Evolutionary conservation across 2,797 vertebrate genomes (phyloP).

Genomic region (Leucoraja ocellata): DNA sequence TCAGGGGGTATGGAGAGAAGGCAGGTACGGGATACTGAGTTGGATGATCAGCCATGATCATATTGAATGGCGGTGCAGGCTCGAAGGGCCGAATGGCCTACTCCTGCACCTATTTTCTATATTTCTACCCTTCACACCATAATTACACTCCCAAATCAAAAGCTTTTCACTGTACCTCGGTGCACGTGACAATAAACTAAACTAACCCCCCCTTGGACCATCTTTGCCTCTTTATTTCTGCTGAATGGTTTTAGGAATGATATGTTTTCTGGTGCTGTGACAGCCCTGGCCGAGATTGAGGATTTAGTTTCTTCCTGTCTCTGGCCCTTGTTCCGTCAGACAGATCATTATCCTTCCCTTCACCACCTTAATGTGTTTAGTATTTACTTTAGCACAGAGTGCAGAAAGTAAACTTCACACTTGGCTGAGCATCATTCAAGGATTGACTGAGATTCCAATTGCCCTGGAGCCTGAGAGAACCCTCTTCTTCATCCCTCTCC

Average conservation of each 20-base stretch:
- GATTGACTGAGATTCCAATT: background rate
- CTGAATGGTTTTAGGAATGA: conserved; percentile 12
- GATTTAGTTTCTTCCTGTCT: conserved; percentile 38
- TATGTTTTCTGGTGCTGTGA: background rate
- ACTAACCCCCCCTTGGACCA: background rate
- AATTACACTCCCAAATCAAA: background rate
- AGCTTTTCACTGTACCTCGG: too few species aligned
- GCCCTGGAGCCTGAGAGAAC: background rate
- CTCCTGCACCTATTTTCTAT: too few species aligned
- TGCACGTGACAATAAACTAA: too few species aligned
- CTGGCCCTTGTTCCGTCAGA: background rate
- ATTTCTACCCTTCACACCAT: background rate
- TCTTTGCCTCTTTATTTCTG: conserved; percentile 21
- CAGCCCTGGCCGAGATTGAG: background rate
- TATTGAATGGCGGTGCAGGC: too few species aligned
- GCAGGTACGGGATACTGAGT: too few species aligned
- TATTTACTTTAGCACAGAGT: conserved; percentile 41
- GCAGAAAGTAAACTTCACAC: conserved; percentile 41
- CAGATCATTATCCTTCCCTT: conserved; percentile 14
- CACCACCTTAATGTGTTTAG: conserved; percentile 40
- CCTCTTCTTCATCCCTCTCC: background rate
- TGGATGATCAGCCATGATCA: too few species aligned
- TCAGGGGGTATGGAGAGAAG: too few species aligned
- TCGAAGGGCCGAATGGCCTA: too few species aligned
- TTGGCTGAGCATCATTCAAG: conserved; percentile 32